These are phyloP conservation scores for Copidosoma aretas DNA, from an alignment of 2,888 invertebrate species.

Conservation along the genomic window DNA sequence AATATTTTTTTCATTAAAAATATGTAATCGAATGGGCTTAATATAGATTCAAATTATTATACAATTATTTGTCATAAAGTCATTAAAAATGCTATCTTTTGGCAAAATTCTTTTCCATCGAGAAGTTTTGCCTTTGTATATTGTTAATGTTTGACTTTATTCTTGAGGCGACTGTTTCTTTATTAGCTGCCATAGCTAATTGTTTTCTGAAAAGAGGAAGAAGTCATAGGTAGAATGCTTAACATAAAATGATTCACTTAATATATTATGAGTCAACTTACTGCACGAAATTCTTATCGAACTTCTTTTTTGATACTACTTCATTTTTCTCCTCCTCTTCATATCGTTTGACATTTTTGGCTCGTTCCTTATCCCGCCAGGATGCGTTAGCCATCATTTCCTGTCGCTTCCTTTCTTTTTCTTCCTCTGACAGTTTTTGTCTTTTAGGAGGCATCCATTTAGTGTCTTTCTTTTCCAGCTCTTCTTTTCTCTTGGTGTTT, in stretches of 20 bases:
- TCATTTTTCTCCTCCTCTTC: conserved; percentile 67
- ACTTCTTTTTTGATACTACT: conserved; percentile 59
- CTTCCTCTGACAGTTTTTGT: conserved; percentile 66
- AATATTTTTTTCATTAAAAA: conserved; percentile 5
- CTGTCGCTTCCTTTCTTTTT: conserved; percentile 73
- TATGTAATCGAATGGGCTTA: background rate
- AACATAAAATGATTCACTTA: too few species aligned
- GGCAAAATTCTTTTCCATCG: conserved; percentile 88
- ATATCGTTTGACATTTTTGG: conserved; percentile 70
- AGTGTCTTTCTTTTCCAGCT: conserved; percentile 47
- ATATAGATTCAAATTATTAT: conserved; percentile 24
- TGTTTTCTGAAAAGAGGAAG: conserved; percentile 65
- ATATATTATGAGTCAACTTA: conserved; percentile 33
- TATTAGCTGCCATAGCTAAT: conserved; percentile 70
- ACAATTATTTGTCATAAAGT: conserved; percentile 4
- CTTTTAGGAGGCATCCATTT: conserved; percentile 51
- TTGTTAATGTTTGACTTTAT: conserved; percentile 89
- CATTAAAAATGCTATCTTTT: conserved; percentile 63
- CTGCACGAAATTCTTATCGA: conserved; percentile 64
- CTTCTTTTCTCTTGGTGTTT: conserved; percentile 10
- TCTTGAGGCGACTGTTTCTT: conserved; percentile 79
- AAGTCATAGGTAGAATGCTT: background rate
- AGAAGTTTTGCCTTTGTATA: conserved; percentile 80
- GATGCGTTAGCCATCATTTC: conserved; percentile 87
- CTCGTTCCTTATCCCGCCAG: conserved; percentile 73